A percentile compares a stretch with the other conserved stretches of the same genome.
Conservation (phyloP, 2,888 invertebrate genomes). For the Sinotaia quadrata region DNA sequence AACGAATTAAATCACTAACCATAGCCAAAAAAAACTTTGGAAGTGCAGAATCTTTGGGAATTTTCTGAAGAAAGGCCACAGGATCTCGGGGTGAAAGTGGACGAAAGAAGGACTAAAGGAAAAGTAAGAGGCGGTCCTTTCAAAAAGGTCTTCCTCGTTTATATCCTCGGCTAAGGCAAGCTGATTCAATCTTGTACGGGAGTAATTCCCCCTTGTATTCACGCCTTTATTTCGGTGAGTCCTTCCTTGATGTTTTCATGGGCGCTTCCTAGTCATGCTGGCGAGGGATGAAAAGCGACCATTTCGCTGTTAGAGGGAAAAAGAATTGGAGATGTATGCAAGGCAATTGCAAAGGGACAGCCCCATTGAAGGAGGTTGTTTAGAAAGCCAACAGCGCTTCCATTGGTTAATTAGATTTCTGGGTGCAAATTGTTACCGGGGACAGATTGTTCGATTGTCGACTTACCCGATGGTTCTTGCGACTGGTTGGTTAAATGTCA, state of each 20-base stretch:
- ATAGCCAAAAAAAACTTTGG: not conserved
- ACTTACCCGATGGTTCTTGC: no score
- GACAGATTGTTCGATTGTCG: constrained; percentile 8
- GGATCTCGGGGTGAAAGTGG: not conserved
- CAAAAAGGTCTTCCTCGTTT: not conserved
- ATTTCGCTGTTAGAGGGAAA: constrained; percentile 9
- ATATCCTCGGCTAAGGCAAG: not conserved
- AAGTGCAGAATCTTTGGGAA: not conserved
- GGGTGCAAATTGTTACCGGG: constrained; percentile 1
- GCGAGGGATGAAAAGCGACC: not conserved
- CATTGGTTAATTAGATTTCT: constrained; percentile 14
- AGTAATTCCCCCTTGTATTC: constrained; percentile 3
- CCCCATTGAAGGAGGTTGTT: not conserved
- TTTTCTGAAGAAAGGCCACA: not conserved
- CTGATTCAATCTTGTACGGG: constrained; percentile 13
- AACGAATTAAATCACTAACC: no score
- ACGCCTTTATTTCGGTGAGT: not conserved
- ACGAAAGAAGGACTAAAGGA: not conserved
- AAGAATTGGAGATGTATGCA: constrained; percentile 13
- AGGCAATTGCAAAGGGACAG: constrained; percentile 1
- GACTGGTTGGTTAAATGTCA: no score
- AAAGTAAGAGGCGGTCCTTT: not conserved
- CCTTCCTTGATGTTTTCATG: not conserved
- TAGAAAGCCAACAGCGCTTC: constrained; percentile 9
- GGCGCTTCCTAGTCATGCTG: not conserved